Conservation (phyloP, 1,140 invertebrate species). For the Panulirus ornatus region DNA sequence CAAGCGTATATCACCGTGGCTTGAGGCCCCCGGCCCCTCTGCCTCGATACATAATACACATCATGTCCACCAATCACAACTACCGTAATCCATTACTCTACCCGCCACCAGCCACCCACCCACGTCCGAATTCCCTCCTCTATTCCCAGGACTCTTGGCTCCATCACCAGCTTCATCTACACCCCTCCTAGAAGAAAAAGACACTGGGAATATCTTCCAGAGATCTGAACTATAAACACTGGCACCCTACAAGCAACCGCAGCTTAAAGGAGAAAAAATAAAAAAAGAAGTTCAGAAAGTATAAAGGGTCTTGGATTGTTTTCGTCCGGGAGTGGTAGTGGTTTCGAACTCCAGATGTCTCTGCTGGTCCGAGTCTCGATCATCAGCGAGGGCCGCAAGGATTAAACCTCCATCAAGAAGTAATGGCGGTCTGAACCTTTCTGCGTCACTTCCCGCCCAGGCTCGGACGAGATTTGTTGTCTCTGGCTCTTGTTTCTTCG, state of each 20-base stretch:
- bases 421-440: conserved; percentile 53
- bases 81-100: conserved; percentile 35
- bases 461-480: conserved; percentile 20
- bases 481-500: conserved; percentile 15
- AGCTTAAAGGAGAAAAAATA: not conserved
- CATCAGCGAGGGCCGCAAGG: conserved; percentile 54
- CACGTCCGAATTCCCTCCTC: not conserved
- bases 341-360: conserved; percentile 23
- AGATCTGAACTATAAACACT: not conserved
- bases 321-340: not conserved
- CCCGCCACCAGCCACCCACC: not conserved
- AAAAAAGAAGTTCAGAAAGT: not conserved
- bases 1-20: too few relatives aligned
- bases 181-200: not conserved
- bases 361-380: conserved; percentile 28
- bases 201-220: not conserved
- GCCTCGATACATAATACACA: conserved; percentile 24
- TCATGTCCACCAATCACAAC: conserved; percentile 54
- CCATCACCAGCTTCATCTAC: not conserved
- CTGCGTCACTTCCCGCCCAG: conserved; percentile 7
- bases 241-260: not conserved
- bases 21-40: not conserved
- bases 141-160: not conserved
- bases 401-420: conserved; percentile 64
- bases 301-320: conserved; percentile 42